A percentile compares a stretch with the other conserved stretches of the same genome.
phyloP scores from a whole-genome alignment of 2,888 invertebrate species.

The Drosophila hawaiiensis region DNA sequence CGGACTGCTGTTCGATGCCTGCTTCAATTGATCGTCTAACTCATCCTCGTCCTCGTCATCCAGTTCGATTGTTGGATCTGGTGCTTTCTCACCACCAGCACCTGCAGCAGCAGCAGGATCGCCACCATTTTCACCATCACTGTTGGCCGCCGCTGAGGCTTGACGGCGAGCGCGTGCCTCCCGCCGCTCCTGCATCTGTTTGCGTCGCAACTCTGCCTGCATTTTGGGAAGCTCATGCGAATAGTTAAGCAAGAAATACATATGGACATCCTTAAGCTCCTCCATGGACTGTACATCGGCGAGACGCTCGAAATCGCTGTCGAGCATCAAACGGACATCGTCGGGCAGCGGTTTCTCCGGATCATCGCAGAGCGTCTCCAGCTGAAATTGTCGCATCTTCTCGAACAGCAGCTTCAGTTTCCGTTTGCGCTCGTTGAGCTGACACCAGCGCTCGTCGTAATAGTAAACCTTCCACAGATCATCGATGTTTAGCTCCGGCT shows the following conservation, averaged over 20 bases:
- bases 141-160: conserved; percentile 55
- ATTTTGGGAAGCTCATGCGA: conserved; percentile 93
- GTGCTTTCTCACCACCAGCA: conserved; percentile 36
- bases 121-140: conserved; percentile 75
- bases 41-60: conserved; percentile 90
- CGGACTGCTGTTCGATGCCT: conserved; percentile 94
- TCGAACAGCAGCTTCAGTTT: conserved; percentile 93
- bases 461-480: conserved; percentile 99
- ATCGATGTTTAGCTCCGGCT: conserved; percentile 96
- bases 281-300: conserved; percentile 93
- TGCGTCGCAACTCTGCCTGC: conserved; percentile 90
- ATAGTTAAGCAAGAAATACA: conserved; percentile 97
- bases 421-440: conserved; percentile 93
- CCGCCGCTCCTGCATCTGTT: conserved; percentile 86
- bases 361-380: conserved; percentile 92
- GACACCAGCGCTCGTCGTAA: conserved; percentile 98
- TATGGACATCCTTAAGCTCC: conserved; percentile 96
- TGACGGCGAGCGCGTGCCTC: conserved; percentile 62
- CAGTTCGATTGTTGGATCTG: conserved; percentile 84
- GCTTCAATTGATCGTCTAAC: conserved; percentile 91
- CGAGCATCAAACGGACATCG: conserved; percentile 92
- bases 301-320: conserved; percentile 93
- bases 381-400: conserved; percentile 96
- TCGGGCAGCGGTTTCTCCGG: conserved; percentile 94
- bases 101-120: conserved; percentile 22